Base-by-base conservation (phyloP, 2,797 vertebrate genomes). In the Enteromius fasciolatus region DNA sequence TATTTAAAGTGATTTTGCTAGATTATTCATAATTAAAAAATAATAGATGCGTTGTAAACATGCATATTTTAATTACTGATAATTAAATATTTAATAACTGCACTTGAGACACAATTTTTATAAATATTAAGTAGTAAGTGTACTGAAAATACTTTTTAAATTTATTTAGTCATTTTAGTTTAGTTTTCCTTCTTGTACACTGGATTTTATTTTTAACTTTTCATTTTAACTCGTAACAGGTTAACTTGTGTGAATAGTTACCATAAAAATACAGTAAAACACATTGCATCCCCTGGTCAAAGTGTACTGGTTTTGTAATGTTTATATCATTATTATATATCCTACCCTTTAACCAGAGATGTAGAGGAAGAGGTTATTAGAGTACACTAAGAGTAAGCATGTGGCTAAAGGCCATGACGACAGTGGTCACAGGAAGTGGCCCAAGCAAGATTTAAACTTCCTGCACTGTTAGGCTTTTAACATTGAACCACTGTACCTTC, bases 401-500 rank as follows among this genome's bases (percentile, higher is more conserved):
- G 33, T 67, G 50, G 20, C 25, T 76, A 20, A 39, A 68, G 36
- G 14, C 28, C 73, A 76, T 69, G 73, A 69, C 39, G 50, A 28
- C 36, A 80, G 25, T 23, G 25, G 25, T 41, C 68, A 63, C 39
- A 73, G 79, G 68, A 79, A 79, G 33, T 17, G 33, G 12, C 76
- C 25, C 12, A 15, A 66, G 31, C 76, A 17, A 73, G 54, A 73
- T 73, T 73, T 73, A 46, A 72, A 61, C 64, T 83, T 77, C 81
- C 64, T 83, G 23, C 23, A 44, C 63, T 12, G 36, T 75, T 48
- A 14, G 28, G 74, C 73, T 76, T 82, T 69, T 76, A 77, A 61
- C 39, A 61, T 77, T 77, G 48, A 82, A 67, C 31, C 70, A 66
- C 57, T 48, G 41, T n/a, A n/a, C n/a, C 70, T 76, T 82, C 74